phyloP scores from a whole-genome alignment of 2,888 invertebrate species.

The Nymphalis urticae region DNA sequence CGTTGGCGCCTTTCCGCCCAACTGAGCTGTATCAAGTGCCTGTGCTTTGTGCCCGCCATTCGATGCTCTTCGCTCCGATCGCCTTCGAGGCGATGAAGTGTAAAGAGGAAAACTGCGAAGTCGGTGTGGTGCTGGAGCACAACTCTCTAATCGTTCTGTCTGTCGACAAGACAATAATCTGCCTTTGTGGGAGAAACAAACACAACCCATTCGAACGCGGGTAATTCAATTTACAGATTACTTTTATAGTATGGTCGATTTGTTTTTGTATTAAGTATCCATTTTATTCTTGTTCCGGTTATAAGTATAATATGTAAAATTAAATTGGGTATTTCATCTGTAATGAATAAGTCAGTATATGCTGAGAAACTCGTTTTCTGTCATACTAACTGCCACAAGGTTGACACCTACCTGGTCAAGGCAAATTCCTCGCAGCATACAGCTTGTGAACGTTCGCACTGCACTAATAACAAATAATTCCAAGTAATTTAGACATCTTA shows the following conservation, averaged over 20 bases:
- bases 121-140: slow-evolving; percentile 78
- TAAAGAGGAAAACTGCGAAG: slow-evolving; percentile 81
- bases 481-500: slow-evolving; percentile 16
- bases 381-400: slow-evolving; percentile 63
- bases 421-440: slow-evolving; percentile 51
- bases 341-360: slow-evolving; percentile 32
- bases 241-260: slow-evolving; percentile 21
- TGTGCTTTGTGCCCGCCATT: slow-evolving; percentile 68
- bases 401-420: slow-evolving; percentile 68
- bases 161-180: slow-evolving; percentile 79
- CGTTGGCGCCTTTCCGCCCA: slow-evolving; percentile 57
- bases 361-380: slow-evolving; percentile 56
- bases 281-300: not conserved
- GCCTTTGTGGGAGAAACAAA: slow-evolving; percentile 76
- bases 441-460: slow-evolving; percentile 36
- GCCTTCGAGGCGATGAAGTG: slow-evolving; percentile 82
- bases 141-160: slow-evolving; percentile 79
- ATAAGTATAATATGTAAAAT: slow-evolving; percentile 9
- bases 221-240: slow-evolving; percentile 54
- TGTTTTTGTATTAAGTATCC: not conserved
- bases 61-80: slow-evolving; percentile 80
- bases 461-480: slow-evolving; percentile 17
- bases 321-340: slow-evolving; percentile 24
- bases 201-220: slow-evolving; percentile 78
- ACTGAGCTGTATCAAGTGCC: slow-evolving; percentile 59